These are phyloP conservation scores for Mechanitis messenoides DNA, from an alignment of 2,888 invertebrate genomes.

Conservation along the genomic window DNA sequence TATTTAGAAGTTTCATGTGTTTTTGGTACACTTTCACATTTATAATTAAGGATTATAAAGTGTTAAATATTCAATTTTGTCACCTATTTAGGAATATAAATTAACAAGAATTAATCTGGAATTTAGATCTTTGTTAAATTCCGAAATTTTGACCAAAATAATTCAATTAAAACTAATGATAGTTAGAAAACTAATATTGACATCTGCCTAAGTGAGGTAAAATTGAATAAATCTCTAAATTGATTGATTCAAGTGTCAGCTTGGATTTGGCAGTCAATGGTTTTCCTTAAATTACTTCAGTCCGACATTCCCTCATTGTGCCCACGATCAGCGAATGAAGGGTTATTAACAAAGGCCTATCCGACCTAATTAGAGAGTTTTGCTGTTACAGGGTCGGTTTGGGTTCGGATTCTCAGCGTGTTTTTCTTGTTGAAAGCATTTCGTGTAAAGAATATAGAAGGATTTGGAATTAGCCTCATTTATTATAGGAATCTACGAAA, in stretches of 20 bases:
- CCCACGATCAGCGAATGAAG: constrained; percentile 29
- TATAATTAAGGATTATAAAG: too few relatives aligned
- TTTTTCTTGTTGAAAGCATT: constrained; percentile 28
- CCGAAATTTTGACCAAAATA: background rate
- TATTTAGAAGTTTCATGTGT: too few relatives aligned
- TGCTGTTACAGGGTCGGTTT: constrained; percentile 25
- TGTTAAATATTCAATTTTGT: too few relatives aligned
- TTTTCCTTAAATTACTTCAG: constrained; percentile 20
- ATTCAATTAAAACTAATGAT: constrained; percentile 6
- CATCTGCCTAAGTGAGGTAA: constrained; percentile 15
- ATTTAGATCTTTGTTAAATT: background rate
- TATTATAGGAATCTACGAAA: constrained; percentile 7
- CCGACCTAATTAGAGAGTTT: constrained; percentile 43
- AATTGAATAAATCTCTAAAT: constrained; percentile 30
- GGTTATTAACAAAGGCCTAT: constrained; percentile 27
- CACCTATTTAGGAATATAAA: too few relatives aligned
- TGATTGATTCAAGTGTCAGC: constrained; percentile 28
- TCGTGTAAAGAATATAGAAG: constrained; percentile 18
- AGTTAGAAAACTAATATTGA: constrained; percentile 9
- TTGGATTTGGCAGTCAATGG: constrained; percentile 12
- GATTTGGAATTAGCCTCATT: constrained; percentile 17
- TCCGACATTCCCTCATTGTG: constrained; percentile 24
- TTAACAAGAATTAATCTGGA: background rate
- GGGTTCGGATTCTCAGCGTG: constrained; percentile 27
- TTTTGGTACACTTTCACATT: too few relatives aligned